phyloP scores from a whole-genome alignment of 2,888 invertebrate genomes.

The Eumerus sabulonum region DNA sequence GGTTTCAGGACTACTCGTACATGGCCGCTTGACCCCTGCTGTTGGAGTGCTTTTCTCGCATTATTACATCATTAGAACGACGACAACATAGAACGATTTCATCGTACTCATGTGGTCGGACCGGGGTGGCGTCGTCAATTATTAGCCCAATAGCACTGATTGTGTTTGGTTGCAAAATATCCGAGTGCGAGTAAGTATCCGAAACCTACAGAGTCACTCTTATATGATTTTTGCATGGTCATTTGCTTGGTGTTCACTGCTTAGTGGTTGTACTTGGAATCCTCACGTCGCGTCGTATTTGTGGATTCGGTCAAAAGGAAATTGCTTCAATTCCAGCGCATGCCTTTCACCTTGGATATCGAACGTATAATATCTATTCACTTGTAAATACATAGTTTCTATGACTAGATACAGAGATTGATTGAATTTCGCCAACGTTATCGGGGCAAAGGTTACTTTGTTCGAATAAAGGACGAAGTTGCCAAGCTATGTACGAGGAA shows the following conservation, averaged over 20 bases:
- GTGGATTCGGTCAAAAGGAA: conserved; percentile 27
- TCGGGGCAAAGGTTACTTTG: not conserved
- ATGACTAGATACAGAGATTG: conserved; percentile 71
- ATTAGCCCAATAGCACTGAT: conserved; percentile 66
- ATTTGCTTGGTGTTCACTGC: conserved; percentile 41
- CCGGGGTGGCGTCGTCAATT: conserved; percentile 44
- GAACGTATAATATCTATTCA: conserved; percentile 51
- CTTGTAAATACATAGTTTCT: conserved; percentile 46
- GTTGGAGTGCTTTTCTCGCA: conserved; percentile 70
- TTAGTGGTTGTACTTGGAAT: conserved; percentile 23
- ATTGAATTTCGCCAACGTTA: conserved; percentile 60
- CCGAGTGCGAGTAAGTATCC: conserved; percentile 12
- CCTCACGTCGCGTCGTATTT: conserved; percentile 12
- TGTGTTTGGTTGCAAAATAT: conserved; percentile 45
- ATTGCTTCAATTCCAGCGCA: conserved; percentile 45
- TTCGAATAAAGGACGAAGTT: conserved; percentile 45
- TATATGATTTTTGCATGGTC: conserved; percentile 65
- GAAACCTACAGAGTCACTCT: conserved; percentile 42
- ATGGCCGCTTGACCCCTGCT: conserved; percentile 76
- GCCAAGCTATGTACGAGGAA: conserved; percentile 17
- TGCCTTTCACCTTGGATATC: conserved; percentile 17
- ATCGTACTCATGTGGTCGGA: not conserved
- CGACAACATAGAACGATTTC: conserved; percentile 19
- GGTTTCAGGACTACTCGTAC: conserved; percentile 75
- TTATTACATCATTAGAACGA: conserved; percentile 69